phyloP scores from a whole-genome alignment of 2,888 invertebrate genomes.

The Slavum lentiscoides region DNA sequence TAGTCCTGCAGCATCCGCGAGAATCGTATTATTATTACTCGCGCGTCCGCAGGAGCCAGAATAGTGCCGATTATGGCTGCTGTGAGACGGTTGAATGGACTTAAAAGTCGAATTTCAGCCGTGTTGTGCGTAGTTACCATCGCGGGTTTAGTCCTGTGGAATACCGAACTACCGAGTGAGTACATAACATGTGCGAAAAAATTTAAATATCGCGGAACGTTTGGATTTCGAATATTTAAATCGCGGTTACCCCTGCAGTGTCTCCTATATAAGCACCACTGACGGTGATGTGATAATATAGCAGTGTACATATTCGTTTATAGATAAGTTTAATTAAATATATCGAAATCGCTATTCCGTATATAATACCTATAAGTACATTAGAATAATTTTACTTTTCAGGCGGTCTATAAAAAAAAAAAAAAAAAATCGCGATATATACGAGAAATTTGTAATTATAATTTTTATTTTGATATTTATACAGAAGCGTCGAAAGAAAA shows the following conservation, averaged over 20 bases:
- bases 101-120: slow-evolving; percentile 11
- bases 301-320: too few relatives aligned
- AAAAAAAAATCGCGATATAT: not conserved
- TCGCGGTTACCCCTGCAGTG: too few relatives aligned
- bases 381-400: too few relatives aligned
- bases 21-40: too few relatives aligned
- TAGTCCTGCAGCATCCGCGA: not conserved
- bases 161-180: slow-evolving; percentile 34
- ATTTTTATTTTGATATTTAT: slow-evolving; percentile 58
- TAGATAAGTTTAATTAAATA: too few relatives aligned
- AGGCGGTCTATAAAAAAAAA: too few relatives aligned
- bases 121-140: slow-evolving; percentile 18
- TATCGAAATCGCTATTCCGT: too few relatives aligned
- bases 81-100: slow-evolving; percentile 17
- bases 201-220: too few relatives aligned
- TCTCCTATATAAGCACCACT: too few relatives aligned
- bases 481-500: slow-evolving; percentile 73
- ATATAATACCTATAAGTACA: too few relatives aligned
- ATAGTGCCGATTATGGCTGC: slow-evolving; percentile 20
- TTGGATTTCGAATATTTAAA: too few relatives aligned
- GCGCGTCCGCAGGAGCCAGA: not conserved
- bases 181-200: not conserved
- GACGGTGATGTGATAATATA: too few relatives aligned
- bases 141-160: slow-evolving; percentile 37
- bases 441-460: not conserved